phyloP scores from a whole-genome alignment of 2,888 invertebrate species.

The Himalopsyche anomala region DNA sequence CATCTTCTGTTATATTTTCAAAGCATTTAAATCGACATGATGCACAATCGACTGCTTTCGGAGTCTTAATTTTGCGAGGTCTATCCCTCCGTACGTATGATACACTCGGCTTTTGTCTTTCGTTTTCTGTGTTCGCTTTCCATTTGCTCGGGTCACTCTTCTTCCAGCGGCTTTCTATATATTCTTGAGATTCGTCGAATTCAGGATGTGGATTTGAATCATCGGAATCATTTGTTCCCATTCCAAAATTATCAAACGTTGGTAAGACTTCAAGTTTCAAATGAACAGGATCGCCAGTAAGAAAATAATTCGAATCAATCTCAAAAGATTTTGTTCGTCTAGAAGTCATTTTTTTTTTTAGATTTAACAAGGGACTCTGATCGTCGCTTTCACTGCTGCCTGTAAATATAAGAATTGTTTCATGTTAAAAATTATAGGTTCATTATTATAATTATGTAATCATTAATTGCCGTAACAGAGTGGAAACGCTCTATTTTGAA shows the following conservation, averaged over 20 bases:
- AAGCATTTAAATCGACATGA: neutral
- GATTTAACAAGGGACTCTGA: neutral
- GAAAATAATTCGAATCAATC: neutral
- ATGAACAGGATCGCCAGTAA: neutral
- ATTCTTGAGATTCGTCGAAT: neutral
- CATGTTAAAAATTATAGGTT: neutral
- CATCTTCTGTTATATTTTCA: neutral
- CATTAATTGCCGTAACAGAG: too few relatives aligned
- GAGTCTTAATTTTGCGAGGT: neutral
- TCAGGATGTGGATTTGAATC: neutral
- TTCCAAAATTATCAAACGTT: neutral
- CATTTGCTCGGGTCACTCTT: neutral
- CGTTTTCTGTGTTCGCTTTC: neutral
- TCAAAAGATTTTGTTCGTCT: neutral
- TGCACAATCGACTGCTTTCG: neutral
- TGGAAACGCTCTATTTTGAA: too few relatives aligned
- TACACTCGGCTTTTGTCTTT: neutral
- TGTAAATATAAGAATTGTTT: conserved; percentile 16
- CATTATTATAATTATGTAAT: too few relatives aligned
- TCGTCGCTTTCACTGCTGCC: neutral
- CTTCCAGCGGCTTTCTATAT: neutral
- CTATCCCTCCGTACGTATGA: neutral
- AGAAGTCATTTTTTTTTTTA: neutral
- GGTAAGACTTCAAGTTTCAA: too few relatives aligned
- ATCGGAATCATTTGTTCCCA: neutral